Conservation (phyloP, 2,888 invertebrate species). For the Hyles lineata region DNA sequence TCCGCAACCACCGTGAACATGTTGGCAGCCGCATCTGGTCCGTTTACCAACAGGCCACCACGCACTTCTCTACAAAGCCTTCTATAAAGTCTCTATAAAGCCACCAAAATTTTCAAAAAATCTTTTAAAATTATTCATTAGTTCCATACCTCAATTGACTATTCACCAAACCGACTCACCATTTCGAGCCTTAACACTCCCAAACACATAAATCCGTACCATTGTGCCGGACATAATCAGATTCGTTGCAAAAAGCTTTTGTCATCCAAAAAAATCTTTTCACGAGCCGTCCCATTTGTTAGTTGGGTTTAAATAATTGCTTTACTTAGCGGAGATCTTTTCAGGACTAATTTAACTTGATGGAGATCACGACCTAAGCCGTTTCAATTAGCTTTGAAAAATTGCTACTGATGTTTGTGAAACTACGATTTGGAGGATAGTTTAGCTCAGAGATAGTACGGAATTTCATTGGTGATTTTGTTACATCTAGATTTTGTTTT, state of each 20-base stretch:
- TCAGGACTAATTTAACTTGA: constrained; percentile 32
- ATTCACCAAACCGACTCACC: too few species aligned
- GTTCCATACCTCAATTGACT: too few species aligned
- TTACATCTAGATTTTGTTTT: too few species aligned
- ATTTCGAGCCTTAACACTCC: neutral
- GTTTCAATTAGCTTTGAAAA: constrained; percentile 28
- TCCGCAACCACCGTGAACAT: too few species aligned
- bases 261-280: constrained; percentile 29
- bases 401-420: neutral
- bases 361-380: constrained; percentile 15
- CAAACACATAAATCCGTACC: neutral
- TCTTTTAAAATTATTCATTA: too few species aligned
- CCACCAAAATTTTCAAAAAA: too few species aligned
- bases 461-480: too few species aligned
- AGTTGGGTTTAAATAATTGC: constrained; percentile 35
- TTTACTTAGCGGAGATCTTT: constrained; percentile 30
- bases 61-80: too few species aligned
- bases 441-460: neutral
- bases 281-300: constrained; percentile 38
- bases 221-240: neutral
- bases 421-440: neutral
- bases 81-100: too few species aligned
- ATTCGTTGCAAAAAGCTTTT: constrained; percentile 18
- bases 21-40: too few species aligned
- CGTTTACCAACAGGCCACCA: too few species aligned